Percentiles rank a stretch among this genome's conserved stretches.
phyloP scores from a whole-genome alignment of 2,113 vertebrate species.

The Macquaria australasica region DNA sequence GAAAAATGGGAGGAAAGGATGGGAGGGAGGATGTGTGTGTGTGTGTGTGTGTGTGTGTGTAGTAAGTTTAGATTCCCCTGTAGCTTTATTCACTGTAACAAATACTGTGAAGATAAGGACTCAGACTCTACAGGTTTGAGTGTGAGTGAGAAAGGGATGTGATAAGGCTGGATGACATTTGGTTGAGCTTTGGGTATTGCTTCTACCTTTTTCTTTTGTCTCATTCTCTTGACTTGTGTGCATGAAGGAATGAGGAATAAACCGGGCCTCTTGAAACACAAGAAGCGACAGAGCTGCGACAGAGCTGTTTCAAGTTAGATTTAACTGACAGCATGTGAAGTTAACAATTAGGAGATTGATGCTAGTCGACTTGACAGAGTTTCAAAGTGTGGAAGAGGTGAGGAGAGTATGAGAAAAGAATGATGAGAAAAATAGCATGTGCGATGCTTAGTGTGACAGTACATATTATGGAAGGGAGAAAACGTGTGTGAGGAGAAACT shows the following conservation, averaged over 20 bases:
- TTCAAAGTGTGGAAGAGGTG: background rate
- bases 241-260: background rate
- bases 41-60: constrained; percentile 11
- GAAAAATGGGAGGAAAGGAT: constrained; percentile 26
- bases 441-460: background rate
- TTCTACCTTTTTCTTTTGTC: background rate
- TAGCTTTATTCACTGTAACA: constrained; percentile 51
- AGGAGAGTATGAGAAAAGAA: background rate
- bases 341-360: background rate
- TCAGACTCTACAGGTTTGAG: constrained; percentile 39
- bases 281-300: too few species aligned
- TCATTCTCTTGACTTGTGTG: constrained; percentile 2
- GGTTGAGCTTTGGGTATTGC: constrained; percentile 10
- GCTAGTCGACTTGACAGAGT: background rate
- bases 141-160: constrained; percentile 17
- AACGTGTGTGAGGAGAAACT: background rate
- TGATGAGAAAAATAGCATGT: background rate
- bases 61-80: constrained; percentile 27
- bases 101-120: constrained; percentile 60
- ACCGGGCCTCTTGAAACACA: background rate
- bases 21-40: background rate
- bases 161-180: constrained; percentile 22
- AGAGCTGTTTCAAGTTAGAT: constrained; percentile 11
- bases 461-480: background rate
- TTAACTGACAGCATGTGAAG: background rate